Evolutionary conservation across 2,797 vertebrate genomes (phyloP), one percentile per base, ranked within the genome.

Genomic region (Rhinophrynus dorsalis): DNA sequence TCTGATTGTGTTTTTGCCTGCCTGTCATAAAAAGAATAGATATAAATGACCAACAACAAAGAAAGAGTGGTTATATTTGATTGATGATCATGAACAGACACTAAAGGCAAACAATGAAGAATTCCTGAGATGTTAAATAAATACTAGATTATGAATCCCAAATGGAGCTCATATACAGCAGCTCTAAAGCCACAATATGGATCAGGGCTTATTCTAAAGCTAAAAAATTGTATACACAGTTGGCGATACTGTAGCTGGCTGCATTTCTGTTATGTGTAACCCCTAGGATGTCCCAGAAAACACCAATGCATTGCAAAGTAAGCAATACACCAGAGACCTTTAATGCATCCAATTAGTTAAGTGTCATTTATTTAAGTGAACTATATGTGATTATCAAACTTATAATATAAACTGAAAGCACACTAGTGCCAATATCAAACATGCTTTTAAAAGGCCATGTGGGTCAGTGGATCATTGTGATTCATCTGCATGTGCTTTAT

Each of bases 101-200:
- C 30, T 73, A 66, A 59, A 66, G 69, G 62, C 55, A 73, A 55
- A 66, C 55, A 73, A 29, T 73, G 62, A 73, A 59, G 66, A 59
- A 73, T 73, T 65, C 59, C 69, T 52, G 26, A 54, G 55, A 66
- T 73, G 62, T 66, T 73, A 66, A 73, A 64, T 63, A 71, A 71
- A 73, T 66, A 73, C 57, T 65, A 52, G 55, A 73, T 54, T n/a
- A 54, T 24, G 37, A 66, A 54, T 35, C 47, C 52, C 52, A 35
- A 60, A 45, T 44, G 13, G 21, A 73, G 69, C 44, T 58, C 37
- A 59, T 33, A 50, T 32, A 45, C 3, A 1, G 35, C 23, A n/a
- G 20, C 47, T 44, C n/a, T 45, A 59, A 59, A 52, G 27, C 38
- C 15, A 18, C 26, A 61, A 44, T 23, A 15, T 44, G 67, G 50